Percentiles rank a stretch among this genome's conserved stretches.
phyloP scores from a whole-genome alignment of 2,113 vertebrate genomes.

The Eudyptes chrysolophus region DNA sequence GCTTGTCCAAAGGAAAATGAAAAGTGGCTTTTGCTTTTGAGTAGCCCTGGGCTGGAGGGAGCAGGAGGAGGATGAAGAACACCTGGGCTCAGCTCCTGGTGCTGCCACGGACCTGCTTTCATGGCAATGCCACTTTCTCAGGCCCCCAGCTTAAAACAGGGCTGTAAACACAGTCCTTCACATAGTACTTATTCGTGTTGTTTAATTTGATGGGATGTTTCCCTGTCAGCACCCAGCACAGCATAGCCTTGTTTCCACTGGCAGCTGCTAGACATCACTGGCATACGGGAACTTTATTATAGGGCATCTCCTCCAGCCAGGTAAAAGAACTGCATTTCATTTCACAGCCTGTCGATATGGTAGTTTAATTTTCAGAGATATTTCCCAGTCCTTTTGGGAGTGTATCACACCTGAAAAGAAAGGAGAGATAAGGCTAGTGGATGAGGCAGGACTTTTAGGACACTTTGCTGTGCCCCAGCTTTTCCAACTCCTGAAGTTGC shows the following conservation, averaged over 20 bases:
- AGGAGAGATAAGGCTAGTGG: neutral
- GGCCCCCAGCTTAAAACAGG: neutral
- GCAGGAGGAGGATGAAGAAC: neutral
- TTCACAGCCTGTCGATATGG: neutral
- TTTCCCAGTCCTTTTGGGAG: neutral
- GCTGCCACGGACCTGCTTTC: neutral
- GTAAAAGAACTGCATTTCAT: neutral
- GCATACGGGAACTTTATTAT: rapidly evolving
- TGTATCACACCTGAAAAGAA: neutral
- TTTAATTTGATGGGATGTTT: neutral
- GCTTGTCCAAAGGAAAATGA: neutral
- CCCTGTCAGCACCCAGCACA: neutral
- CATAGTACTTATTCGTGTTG: neutral
- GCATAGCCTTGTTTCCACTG: neutral
- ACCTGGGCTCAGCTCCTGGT: neutral
- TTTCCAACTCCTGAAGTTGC: neutral
- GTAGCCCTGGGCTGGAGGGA: neutral
- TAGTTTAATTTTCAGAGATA: neutral
- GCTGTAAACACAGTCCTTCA: neutral
- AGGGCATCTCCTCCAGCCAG: neutral
- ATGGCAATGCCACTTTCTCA: neutral
- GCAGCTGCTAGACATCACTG: neutral
- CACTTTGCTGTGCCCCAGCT: neutral
- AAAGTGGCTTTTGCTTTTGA: neutral
- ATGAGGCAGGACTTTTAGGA: neutral